Percentiles rank a stretch among this genome's conserved stretches.
Conservation (phyloP, 2,888 invertebrate genomes). For the Agrotis ipsilon region DNA sequence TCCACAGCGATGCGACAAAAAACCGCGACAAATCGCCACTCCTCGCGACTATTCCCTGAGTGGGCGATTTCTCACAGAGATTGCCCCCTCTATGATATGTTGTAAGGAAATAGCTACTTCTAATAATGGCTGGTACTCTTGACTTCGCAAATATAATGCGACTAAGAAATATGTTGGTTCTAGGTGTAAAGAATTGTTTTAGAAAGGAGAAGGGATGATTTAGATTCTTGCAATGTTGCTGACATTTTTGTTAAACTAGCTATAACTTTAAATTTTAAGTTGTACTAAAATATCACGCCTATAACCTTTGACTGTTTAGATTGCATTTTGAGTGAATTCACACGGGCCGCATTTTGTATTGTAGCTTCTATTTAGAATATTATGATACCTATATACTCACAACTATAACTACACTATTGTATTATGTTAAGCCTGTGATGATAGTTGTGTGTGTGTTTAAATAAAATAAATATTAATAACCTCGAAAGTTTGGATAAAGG, state of each 20-base stretch:
- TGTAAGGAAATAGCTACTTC: conserved; percentile 59
- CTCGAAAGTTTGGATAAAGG: no score
- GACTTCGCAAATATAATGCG: conserved; percentile 53
- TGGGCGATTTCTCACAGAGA: conserved; percentile 68
- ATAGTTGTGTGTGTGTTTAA: no score
- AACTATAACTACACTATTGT: no score
- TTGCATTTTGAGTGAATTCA: no score
- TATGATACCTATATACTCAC: no score
- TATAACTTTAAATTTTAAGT: not conserved
- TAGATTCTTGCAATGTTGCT: not conserved
- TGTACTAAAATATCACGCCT: not conserved
- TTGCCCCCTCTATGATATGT: conserved; percentile 63
- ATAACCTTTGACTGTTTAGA: no score
- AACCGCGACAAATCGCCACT: conserved; percentile 75
- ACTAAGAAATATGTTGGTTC: conserved; percentile 38
- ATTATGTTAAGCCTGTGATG: no score
- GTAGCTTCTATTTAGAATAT: no score
- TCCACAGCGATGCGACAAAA: conserved; percentile 69
- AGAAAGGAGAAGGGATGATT: conserved; percentile 1
- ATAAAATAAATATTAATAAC: no score
- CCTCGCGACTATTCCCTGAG: conserved; percentile 62
- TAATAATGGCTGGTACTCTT: conserved; percentile 50
- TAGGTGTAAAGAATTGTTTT: conserved; percentile 25
- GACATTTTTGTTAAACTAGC: not conserved
- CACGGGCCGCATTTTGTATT: no score